A percentile compares a stretch with the other conserved stretches of the same genome.
These are phyloP conservation scores for Scaptomyza reducta DNA, from an alignment of 2,888 invertebrate genomes.

Conservation along the genomic window DNA sequence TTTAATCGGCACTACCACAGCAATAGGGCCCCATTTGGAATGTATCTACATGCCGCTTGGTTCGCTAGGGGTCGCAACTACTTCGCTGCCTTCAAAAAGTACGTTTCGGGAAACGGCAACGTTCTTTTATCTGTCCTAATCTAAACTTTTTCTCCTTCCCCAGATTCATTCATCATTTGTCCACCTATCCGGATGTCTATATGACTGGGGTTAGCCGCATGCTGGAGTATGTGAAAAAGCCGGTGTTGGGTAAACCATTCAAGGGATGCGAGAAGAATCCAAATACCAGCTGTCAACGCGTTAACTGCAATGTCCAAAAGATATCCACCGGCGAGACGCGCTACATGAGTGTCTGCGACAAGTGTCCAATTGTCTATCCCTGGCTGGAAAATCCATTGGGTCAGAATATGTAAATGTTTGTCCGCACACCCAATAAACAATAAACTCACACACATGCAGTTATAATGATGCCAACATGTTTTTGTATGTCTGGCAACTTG, in stretches of 20 bases:
- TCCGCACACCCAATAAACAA: constrained; percentile 43
- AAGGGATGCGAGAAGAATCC: constrained; percentile 73
- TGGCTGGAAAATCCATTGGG: constrained; percentile 86
- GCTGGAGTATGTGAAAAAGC: constrained; percentile 78
- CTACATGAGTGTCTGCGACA: constrained; percentile 85
- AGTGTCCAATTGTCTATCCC: constrained; percentile 85
- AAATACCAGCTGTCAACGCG: constrained; percentile 65
- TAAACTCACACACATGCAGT: constrained; percentile 22
- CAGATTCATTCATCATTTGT: constrained; percentile 86
- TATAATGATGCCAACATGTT: constrained; percentile 53
- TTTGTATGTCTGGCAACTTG: constrained; percentile 23
- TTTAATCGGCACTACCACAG: constrained; percentile 87
- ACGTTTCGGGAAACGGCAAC: constrained; percentile 11
- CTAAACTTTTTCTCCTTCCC: background rate
- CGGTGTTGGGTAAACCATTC: constrained; percentile 81
- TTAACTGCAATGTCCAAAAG: constrained; percentile 78
- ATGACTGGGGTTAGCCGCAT: constrained; percentile 85
- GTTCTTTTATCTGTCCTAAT: no score
- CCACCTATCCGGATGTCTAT: constrained; percentile 86
- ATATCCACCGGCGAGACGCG: constrained; percentile 81
- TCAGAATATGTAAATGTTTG: constrained; percentile 43
- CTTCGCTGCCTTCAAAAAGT: constrained; percentile 85
- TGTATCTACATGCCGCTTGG: constrained; percentile 88
- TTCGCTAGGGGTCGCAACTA: constrained; percentile 85
- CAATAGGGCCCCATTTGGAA: constrained; percentile 88